Percentiles rank a stretch among this genome's conserved stretches.
phyloP scores from a whole-genome alignment of 2,888 invertebrate species.

The Orthosia incerta region DNA sequence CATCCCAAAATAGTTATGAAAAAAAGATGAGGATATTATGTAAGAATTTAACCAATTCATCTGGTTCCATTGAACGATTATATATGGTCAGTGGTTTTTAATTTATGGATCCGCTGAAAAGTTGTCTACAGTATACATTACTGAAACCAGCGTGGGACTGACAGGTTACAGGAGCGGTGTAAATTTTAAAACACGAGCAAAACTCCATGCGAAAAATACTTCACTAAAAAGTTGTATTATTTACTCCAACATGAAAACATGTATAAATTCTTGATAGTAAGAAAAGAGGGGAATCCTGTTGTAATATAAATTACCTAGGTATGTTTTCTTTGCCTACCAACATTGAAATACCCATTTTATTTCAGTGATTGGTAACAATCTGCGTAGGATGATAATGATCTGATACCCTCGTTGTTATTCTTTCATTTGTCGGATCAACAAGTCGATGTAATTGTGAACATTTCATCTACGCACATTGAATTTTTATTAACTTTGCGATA shows the following conservation, averaged over 20 bases:
- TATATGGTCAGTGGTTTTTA: constrained; percentile 1
- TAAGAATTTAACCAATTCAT: neutral
- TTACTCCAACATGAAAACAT: constrained; percentile 7
- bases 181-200: constrained; percentile 1
- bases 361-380: constrained; percentile 14
- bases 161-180: constrained; percentile 13
- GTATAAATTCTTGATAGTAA: constrained; percentile 3
- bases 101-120: constrained; percentile 20
- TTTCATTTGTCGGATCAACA: constrained; percentile 52
- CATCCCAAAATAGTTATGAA: too few relatives aligned
- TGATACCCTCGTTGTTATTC: constrained; percentile 44
- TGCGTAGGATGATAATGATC: constrained; percentile 42
- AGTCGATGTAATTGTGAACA: constrained; percentile 42
- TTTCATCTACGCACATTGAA: constrained; percentile 46
- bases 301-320: neutral
- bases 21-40: neutral
- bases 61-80: neutral
- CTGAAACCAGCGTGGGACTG: constrained; percentile 10
- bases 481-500: constrained; percentile 54
- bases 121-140: constrained; percentile 16
- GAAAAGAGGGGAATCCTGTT: constrained; percentile 3
- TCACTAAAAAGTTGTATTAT: constrained; percentile 19
- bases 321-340: constrained; percentile 1
- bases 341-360: constrained; percentile 24
- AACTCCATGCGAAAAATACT: constrained; percentile 13